phyloP scores from a whole-genome alignment of 2,888 invertebrate species.

The Strigamia maritima region DNA sequence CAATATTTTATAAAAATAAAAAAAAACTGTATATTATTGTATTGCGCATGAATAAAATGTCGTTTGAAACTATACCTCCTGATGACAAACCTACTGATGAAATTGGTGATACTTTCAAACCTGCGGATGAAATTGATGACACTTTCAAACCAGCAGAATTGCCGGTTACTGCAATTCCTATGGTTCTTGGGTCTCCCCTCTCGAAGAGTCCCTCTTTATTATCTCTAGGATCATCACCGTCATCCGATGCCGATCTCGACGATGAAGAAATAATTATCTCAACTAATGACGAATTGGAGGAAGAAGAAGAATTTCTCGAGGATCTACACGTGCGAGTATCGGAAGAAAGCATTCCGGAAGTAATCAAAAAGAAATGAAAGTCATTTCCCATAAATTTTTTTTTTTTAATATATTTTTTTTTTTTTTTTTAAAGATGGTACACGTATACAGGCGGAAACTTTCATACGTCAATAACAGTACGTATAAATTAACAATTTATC shows the following conservation, averaged over 20 bases:
- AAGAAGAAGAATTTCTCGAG: background rate
- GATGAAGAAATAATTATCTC: background rate
- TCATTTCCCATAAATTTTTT: too few relatives aligned
- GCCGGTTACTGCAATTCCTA: background rate
- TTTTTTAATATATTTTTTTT: background rate
- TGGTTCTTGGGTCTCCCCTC: background rate
- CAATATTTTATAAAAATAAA: background rate
- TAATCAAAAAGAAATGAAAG: background rate
- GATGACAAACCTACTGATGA: too few relatives aligned
- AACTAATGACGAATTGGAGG: background rate
- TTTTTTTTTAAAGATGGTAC: background rate
- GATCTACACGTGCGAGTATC: background rate
- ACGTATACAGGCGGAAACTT: background rate
- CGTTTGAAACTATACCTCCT: background rate
- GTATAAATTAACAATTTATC: background rate
- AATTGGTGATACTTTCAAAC: too few relatives aligned
- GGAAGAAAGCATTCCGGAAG: background rate
- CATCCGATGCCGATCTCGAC: background rate
- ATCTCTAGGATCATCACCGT: background rate
- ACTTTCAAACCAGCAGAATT: background rate
- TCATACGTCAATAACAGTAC: background rate
- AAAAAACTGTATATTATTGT: background rate
- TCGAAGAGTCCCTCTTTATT: background rate
- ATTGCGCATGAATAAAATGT: background rate
- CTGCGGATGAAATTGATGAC: background rate